Evolutionary conservation across 2,113 vertebrate species (phyloP).

Genomic region (Hemiscyllium ocellatum): DNA sequence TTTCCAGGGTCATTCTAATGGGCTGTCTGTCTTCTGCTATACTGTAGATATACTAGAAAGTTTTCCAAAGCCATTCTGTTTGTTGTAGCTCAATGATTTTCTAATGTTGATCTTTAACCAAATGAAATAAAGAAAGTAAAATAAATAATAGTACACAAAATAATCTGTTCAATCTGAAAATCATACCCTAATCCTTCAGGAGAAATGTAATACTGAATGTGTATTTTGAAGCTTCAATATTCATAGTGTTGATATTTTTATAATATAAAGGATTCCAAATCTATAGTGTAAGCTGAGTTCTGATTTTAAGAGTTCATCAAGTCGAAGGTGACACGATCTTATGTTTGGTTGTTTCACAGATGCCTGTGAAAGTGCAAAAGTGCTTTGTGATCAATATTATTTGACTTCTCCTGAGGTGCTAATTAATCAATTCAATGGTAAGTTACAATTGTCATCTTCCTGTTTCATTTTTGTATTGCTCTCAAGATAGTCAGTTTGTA

Average conservation of each 20-base stretch:
- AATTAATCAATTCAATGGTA: slow-evolving; percentile 81
- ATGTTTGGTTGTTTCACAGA: slow-evolving; percentile 57
- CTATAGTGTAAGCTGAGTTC: background rate
- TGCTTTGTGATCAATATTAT: slow-evolving; percentile 98
- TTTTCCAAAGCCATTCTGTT: background rate
- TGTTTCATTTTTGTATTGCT: background rate
- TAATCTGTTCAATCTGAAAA: background rate
- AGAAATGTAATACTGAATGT: background rate
- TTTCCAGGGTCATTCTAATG: too few relatives aligned
- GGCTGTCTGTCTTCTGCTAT: background rate
- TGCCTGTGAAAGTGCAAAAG: slow-evolving; percentile 78
- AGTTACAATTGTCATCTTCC: slow-evolving; percentile 48
- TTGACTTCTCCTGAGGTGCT: slow-evolving; percentile 84
- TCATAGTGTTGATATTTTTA: background rate
- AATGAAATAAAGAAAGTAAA: background rate
- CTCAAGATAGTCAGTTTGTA: background rate
- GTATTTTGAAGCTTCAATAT: background rate
- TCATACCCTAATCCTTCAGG: background rate
- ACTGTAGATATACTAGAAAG: background rate
- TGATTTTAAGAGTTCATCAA: slow-evolving; percentile 15
- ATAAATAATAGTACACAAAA: background rate
- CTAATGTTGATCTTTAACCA: background rate
- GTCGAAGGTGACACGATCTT: background rate
- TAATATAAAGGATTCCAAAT: background rate
- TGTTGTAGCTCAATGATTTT: background rate